Evolutionary conservation across 2,113 vertebrate genomes (phyloP).

Genomic region (Hydrolagus affinis): DNA sequence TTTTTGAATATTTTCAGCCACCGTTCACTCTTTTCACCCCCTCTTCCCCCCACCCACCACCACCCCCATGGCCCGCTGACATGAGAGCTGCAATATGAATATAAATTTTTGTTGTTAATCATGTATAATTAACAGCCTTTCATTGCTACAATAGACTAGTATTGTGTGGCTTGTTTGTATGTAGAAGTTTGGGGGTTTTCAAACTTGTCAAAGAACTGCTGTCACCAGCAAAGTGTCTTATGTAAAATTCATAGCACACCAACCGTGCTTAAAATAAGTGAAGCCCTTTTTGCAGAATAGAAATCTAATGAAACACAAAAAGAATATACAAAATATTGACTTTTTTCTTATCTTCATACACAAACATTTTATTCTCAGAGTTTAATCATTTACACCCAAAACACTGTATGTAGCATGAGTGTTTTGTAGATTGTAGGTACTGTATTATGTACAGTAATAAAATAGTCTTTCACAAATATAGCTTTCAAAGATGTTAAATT

Average conservation of each 20-base stretch:
- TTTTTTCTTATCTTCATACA: constrained; percentile 1
- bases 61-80: too few species aligned
- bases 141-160: background rate
- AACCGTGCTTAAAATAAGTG: background rate
- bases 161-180: background rate
- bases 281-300: background rate
- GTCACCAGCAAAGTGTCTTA: background rate
- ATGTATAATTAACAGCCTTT: background rate
- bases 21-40: too few species aligned
- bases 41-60: too few species aligned
- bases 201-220: constrained; percentile 3
- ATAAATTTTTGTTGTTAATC: background rate
- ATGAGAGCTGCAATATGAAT: too few species aligned
- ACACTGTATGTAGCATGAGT: background rate
- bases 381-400: background rate
- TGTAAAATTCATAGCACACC: background rate
- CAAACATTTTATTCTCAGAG: background rate
- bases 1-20: too few species aligned
- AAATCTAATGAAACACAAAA: background rate
- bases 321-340: background rate
- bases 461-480: too few species aligned
- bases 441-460: too few species aligned
- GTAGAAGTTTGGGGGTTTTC: background rate
- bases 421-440: too few species aligned
- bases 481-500: too few species aligned